Evolutionary conservation across 2,888 invertebrate species (phyloP).

Genomic region (Ophion obscuratus): DNA sequence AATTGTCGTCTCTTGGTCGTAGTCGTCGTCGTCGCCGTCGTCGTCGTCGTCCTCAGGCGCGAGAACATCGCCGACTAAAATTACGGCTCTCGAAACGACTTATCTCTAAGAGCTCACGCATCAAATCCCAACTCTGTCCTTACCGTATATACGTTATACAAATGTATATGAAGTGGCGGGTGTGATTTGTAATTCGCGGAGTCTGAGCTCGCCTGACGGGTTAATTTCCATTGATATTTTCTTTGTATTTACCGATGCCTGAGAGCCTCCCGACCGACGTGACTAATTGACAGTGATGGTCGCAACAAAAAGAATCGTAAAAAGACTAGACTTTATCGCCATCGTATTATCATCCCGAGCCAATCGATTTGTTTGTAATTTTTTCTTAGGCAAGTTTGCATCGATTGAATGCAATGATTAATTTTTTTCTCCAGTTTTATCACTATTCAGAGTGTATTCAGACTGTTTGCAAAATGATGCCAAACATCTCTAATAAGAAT

Average conservation of each 20-base stretch:
- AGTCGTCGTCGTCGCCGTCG: too few relatives aligned
- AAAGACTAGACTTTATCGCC: background rate
- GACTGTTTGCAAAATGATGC: too few relatives aligned
- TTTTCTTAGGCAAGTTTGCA: background rate
- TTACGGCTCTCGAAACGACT: slow-evolving; percentile 73
- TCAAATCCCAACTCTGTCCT: slow-evolving; percentile 45
- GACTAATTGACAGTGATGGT: background rate
- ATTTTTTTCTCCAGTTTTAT: too few relatives aligned
- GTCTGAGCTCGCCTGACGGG: slow-evolving; percentile 33
- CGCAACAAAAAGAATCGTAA: background rate
- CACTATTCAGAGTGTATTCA: too few relatives aligned
- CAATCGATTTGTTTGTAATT: background rate
- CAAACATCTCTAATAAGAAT: too few relatives aligned
- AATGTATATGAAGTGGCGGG: background rate
- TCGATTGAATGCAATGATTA: too few relatives aligned
- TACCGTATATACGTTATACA: slow-evolving; percentile 10
- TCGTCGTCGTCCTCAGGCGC: slow-evolving; percentile 35
- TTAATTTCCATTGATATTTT: slow-evolving; percentile 25
- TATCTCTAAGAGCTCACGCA: slow-evolving; percentile 51
- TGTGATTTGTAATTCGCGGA: slow-evolving; percentile 41
- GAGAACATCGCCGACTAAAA: slow-evolving; percentile 76
- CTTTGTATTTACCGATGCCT: background rate
- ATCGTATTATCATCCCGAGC: background rate
- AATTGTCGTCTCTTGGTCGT: slow-evolving; percentile 68
- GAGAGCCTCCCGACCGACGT: background rate